Evolutionary conservation across 2,113 vertebrate genomes (phyloP).

Genomic region (Syngnathus typhle): DNA sequence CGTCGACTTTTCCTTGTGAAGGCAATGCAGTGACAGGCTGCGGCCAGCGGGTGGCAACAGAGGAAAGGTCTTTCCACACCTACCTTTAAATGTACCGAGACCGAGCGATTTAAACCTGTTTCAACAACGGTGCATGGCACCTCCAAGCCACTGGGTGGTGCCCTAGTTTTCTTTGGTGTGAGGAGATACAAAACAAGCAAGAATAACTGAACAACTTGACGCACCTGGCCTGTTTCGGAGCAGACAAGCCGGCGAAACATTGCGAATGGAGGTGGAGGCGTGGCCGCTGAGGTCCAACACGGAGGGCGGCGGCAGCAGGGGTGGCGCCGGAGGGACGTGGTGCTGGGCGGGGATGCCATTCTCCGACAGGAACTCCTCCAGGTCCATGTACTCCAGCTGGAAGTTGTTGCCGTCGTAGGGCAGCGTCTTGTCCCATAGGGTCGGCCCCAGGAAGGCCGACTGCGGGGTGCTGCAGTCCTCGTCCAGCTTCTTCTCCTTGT

Average conservation of each 20-base stretch:
- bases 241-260: slow-evolving; percentile 76
- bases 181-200: too few relatives aligned
- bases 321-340: slow-evolving; percentile 28
- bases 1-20: neutral
- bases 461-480: slow-evolving; percentile 78
- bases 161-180: neutral
- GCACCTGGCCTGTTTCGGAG: slow-evolving; percentile 82
- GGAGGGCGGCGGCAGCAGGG: slow-evolving; percentile 57
- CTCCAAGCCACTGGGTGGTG: neutral
- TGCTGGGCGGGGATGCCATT: slow-evolving; percentile 86
- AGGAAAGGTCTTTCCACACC: neutral
- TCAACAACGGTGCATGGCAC: neutral
- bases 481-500: slow-evolving; percentile 87
- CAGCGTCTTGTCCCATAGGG: slow-evolving; percentile 94
- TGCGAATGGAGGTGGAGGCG: slow-evolving; percentile 76
- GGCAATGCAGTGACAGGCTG: neutral
- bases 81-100: too few relatives aligned
- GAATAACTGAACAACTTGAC: too few relatives aligned
- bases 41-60: slow-evolving; percentile 20
- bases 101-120: too few relatives aligned
- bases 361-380: slow-evolving; percentile 97
- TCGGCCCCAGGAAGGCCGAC: slow-evolving; percentile 91
- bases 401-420: slow-evolving; percentile 92
- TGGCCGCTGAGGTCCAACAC: slow-evolving; percentile 87
- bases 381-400: slow-evolving; percentile 99